Evolutionary conservation across 2,113 vertebrate genomes (phyloP), one percentile per base, ranked within the genome.

Genomic region (Accipiter cooperii): DNA sequence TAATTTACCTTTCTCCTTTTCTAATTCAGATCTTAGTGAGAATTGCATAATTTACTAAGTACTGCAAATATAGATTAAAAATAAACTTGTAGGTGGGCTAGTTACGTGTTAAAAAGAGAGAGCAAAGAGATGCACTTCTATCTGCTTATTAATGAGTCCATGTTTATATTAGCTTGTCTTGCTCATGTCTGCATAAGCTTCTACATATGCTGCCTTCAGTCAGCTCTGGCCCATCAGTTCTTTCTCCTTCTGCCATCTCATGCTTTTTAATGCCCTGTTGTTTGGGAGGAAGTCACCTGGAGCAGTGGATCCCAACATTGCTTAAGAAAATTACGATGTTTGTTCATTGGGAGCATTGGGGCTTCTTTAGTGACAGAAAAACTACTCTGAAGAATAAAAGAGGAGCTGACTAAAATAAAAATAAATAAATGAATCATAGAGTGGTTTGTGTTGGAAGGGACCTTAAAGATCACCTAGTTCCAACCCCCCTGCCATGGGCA

Each of bases 1-100:
- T 95, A 76, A 84, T 92, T 96, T 92, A 69, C 89, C 76, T 77
- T 79, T 95, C 57, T n/a, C 90, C 71, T 79, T 80, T 86, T 90
- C 76, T 83, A 79, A 76, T 90, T 96, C 64, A 80, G 58, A 61
- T 89, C 87, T 86, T 85, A 46, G 47, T 87, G 58, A 87, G 51
- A 79, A 76, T 40, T 78, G 69, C 46, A 33, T 92, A 74, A 91
- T 88, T 87, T 90, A 51, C 57, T n/a, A 76, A 83, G 70, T 75
- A 31, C 64, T 79, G 57, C 61, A 73, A 83, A 88, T 71, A 55
- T 2, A 86, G 44, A 58, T 80, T 46, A 33, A 60, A 90, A 88
- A 64, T 86, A n/a, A 90, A 34, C 12, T 69, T 80, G 78, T 64
- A 71, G 58, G 75, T 94, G 58, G 51, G 47, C 33, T 83, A 95